phyloP scores from a whole-genome alignment of 2,113 vertebrate species.

The Microtus montanus region DNA sequence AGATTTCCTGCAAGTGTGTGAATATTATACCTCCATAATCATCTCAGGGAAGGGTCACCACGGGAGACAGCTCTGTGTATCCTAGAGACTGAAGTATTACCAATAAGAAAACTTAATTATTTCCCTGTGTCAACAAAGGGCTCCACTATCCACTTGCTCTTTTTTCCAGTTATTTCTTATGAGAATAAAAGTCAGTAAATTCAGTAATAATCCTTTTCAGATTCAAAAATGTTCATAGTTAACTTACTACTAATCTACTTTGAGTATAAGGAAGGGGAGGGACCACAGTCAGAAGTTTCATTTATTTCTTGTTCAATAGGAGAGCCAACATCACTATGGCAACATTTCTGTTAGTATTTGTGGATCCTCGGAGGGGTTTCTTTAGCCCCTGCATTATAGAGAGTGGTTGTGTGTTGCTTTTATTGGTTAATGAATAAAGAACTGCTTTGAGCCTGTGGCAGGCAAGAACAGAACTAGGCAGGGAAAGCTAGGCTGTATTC shows the following conservation, averaged over 20 bases:
- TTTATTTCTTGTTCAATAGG: not conserved
- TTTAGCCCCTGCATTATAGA: not conserved
- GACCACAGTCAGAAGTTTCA: not conserved
- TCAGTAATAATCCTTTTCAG: conserved; percentile 8
- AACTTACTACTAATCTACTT: not conserved
- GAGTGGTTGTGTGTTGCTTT: not conserved
- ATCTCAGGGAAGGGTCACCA: not conserved
- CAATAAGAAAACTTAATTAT: not conserved
- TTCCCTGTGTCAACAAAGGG: not conserved
- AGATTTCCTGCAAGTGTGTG: not conserved
- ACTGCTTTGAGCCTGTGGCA: no score
- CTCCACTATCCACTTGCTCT: not conserved
- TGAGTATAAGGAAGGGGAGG: not conserved
- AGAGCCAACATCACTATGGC: not conserved
- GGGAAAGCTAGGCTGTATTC: no score
- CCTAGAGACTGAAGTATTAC: not conserved
- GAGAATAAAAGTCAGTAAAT: conserved; percentile 22
- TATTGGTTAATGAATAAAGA: no score
- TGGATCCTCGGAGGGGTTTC: not conserved
- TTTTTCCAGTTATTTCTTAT: not conserved
- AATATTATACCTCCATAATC: not conserved
- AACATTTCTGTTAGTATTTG: not conserved
- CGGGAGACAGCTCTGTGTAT: not conserved
- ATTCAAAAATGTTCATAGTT: not conserved
- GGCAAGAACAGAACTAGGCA: no score